These are phyloP conservation scores for Engraulis encrasicolus DNA, from an alignment of 2,113 vertebrate genomes.

Conservation along the genomic window DNA sequence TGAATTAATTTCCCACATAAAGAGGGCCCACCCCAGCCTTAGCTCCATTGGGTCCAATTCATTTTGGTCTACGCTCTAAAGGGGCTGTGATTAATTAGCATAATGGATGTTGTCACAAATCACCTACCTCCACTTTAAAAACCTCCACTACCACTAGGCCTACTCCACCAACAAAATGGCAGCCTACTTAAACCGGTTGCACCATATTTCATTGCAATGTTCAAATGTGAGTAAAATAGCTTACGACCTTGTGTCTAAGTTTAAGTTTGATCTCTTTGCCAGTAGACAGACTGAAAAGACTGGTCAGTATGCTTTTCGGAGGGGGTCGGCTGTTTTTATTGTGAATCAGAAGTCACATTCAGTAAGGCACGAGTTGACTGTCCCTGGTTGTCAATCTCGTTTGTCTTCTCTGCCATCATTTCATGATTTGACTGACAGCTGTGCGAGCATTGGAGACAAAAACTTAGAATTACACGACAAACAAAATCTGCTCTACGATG, in stretches of 20 bases:
- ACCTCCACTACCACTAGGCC: too few species aligned
- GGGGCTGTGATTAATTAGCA: too few species aligned
- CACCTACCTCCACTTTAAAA: too few species aligned
- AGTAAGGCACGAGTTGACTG: constrained; percentile 29
- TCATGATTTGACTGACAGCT: background rate
- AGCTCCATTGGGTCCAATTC: too few species aligned
- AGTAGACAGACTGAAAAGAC: constrained; percentile 66
- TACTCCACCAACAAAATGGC: constrained; percentile 82
- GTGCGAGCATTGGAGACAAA: background rate
- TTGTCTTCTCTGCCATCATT: background rate
- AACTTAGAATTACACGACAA: background rate
- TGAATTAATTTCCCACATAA: too few species aligned
- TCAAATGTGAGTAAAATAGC: constrained; percentile 73
- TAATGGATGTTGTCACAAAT: too few species aligned
- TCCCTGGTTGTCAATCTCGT: background rate
- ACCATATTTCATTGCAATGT: constrained; percentile 87
- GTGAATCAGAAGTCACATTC: constrained; percentile 74
- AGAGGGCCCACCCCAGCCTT: too few species aligned
- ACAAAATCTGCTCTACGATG: constrained; percentile 71
- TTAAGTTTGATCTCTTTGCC: constrained; percentile 83
- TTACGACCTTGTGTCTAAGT: constrained; percentile 75
- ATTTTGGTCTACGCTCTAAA: too few species aligned
- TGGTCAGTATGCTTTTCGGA: constrained; percentile 82
- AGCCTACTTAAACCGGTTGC: constrained; percentile 75
- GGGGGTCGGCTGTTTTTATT: constrained; percentile 81